Evolutionary conservation across 2,797 vertebrate species (phyloP).

Genomic region (Poecilia picta): DNA sequence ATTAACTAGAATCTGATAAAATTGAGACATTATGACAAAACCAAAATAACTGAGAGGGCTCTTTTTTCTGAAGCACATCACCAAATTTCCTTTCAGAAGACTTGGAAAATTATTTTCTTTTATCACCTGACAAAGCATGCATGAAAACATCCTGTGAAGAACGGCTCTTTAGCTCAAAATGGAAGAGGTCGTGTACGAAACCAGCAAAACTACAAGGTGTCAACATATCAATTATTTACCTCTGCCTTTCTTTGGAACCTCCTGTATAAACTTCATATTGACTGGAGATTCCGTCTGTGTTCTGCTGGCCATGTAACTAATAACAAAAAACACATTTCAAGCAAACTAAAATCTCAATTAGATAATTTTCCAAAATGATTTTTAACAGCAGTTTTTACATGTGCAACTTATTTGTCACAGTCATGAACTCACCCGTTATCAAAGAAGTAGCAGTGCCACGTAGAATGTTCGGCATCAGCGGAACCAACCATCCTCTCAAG

Average conservation of each 20-base stretch:
- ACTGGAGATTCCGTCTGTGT: conserved; percentile 86
- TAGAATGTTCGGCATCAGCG: conserved; percentile 52
- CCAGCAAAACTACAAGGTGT: background rate
- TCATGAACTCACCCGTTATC: conserved; percentile 82
- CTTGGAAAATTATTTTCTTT: background rate
- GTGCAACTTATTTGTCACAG: background rate
- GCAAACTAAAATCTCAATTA: background rate
- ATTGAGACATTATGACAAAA: background rate
- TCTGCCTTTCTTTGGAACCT: conserved; percentile 73
- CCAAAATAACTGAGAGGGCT: background rate
- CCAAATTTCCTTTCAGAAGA: background rate
- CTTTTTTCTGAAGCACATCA: background rate
- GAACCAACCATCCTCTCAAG: conserved; percentile 80
- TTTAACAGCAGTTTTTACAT: background rate
- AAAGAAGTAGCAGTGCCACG: conserved; percentile 89
- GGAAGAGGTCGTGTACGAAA: background rate
- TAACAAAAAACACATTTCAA: conserved; percentile 13
- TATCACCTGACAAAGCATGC: background rate
- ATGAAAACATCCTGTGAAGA: background rate
- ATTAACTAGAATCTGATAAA: background rate
- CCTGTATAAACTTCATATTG: conserved; percentile 78
- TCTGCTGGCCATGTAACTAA: conserved; percentile 85
- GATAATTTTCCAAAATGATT: background rate
- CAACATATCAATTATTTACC: conserved; percentile 68
- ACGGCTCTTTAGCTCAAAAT: background rate